Percentiles rank a stretch among this genome's conserved stretches.
These are phyloP conservation scores for Guaruba guarouba DNA, from an alignment of 2,113 vertebrate genomes.

Conservation along the genomic window DNA sequence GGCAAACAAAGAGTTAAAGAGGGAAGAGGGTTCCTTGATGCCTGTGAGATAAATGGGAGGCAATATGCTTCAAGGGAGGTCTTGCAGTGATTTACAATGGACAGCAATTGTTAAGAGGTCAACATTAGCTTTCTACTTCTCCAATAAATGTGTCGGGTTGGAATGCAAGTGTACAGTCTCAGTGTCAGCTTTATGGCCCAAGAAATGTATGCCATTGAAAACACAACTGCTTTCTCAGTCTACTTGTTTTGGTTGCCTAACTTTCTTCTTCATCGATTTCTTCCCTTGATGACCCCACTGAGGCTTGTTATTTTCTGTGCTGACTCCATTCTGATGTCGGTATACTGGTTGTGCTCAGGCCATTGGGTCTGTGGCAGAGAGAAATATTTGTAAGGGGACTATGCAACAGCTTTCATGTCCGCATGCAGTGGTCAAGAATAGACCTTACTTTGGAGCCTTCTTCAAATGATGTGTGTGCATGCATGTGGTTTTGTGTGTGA, in stretches of 20 bases:
- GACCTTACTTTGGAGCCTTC: not conserved
- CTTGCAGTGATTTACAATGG: constrained; percentile 37
- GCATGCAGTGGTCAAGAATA: not conserved
- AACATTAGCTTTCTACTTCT: constrained; percentile 42
- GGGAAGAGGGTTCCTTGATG: not conserved
- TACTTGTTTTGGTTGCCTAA: not conserved
- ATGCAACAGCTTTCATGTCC: not conserved
- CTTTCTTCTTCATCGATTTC: not conserved
- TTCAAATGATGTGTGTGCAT: not conserved
- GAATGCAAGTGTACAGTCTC: constrained; percentile 30
- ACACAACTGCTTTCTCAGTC: not conserved
- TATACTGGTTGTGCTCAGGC: not conserved
- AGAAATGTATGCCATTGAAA: not conserved
- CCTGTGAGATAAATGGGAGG: constrained; percentile 15
- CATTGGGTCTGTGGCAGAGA: not conserved
- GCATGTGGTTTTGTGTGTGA: not conserved
- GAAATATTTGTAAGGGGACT: not conserved
- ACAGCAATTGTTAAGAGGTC: constrained; percentile 24
- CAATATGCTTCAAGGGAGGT: constrained; percentile 31
- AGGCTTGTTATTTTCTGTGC: not conserved
- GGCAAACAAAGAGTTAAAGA: not conserved
- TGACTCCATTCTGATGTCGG: not conserved
- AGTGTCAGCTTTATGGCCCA: constrained; percentile 41
- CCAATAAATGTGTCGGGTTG: constrained; percentile 39
- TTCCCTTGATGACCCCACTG: not conserved